Evolutionary conservation across 1,140 invertebrate genomes (phyloP).

Genomic region (Choristoneura fumiferana): DNA sequence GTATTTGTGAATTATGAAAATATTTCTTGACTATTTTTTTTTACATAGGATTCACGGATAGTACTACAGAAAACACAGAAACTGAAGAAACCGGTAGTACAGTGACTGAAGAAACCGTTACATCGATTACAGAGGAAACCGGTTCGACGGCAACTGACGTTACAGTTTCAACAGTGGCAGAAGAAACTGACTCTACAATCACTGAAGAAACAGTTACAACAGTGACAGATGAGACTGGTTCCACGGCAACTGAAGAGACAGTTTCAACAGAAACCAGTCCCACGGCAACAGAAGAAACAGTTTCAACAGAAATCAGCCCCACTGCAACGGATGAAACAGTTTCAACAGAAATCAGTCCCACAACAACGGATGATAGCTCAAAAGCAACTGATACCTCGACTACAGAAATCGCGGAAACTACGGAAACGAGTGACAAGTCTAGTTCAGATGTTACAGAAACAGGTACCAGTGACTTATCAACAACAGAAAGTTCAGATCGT

Average conservation of each 20-base stretch:
- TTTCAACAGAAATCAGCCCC: conserved; percentile 20
- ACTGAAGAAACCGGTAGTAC: conserved; percentile 19
- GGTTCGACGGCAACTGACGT: no score
- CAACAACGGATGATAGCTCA: conserved; percentile 22
- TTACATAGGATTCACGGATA: conserved; percentile 3
- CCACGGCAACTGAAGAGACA: neutral
- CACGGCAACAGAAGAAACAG: neutral
- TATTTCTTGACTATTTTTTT: no score
- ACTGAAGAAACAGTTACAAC: conserved; percentile 4
- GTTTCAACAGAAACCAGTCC: neutral
- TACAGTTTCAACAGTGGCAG: neutral
- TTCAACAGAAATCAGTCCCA: conserved; percentile 21
- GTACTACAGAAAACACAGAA: conserved; percentile 10
- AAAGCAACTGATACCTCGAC: conserved; percentile 17
- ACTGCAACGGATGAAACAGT: conserved; percentile 16
- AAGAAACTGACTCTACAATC: neutral
- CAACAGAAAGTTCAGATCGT: neutral
- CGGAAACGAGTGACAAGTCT: conserved; percentile 23
- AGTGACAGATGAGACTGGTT: neutral
- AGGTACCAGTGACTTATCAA: conserved; percentile 10
- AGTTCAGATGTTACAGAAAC: conserved; percentile 21
- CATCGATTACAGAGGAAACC: neutral
- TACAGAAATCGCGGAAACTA: neutral
- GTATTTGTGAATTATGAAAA: no score
- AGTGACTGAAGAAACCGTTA: neutral